Base-by-base conservation (phyloP, 1,140 invertebrate genomes). In the Riptortus pedestris region DNA sequence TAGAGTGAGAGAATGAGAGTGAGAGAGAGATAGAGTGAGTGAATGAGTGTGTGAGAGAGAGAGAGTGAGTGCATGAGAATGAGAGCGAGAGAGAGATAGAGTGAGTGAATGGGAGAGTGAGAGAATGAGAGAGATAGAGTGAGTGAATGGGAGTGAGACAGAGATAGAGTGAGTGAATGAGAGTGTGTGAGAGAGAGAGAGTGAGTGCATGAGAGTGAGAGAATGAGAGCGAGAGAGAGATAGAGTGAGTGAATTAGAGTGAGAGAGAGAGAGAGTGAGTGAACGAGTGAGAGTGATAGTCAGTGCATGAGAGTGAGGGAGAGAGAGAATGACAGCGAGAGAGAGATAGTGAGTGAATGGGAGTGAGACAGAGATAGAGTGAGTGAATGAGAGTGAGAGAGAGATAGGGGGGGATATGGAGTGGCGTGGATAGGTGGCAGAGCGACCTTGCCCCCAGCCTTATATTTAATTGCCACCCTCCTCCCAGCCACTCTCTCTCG, bases 61-160 rank as follows among this genome's bases (percentile, higher is more conserved):
- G n/a, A n/a, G n/a, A n/a, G n/a, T n/a, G n/a, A n/a, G n/a, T n/a
- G n/a, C n/a, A n/a, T n/a, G n/a, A n/a, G n/a, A n/a, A n/a, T n/a
- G n/a, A n/a, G n/a, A n/a, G n/a, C n/a, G n/a, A n/a, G n/a, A n/a
- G n/a, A n/a, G n/a, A n/a, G n/a, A n/a, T 14, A 20, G 62, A 55
- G 62, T 52, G 48, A 55, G 61, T 48, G 61, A 22, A 24, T 38
- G 59, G 38, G 27, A 61, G 59, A 33, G 27, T 38, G 59, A 27
- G 59, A 45, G 38, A 48, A 29, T 14, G 45, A 62, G 61, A 51
- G n/a, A n/a, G n/a, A n/a, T n/a, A n/a, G n/a, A n/a, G n/a, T n/a
- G n/a, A n/a, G n/a, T n/a, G n/a, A n/a, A n/a, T n/a, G n/a, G n/a
- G n/a, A n/a, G n/a, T n/a, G n/a, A n/a, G n/a, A n/a, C n/a, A n/a